Percentiles rank a stretch among this genome's conserved stretches.
These are phyloP conservation scores for Oceanites oceanicus DNA, from an alignment of 2,113 vertebrate genomes.

Conservation along the genomic window DNA sequence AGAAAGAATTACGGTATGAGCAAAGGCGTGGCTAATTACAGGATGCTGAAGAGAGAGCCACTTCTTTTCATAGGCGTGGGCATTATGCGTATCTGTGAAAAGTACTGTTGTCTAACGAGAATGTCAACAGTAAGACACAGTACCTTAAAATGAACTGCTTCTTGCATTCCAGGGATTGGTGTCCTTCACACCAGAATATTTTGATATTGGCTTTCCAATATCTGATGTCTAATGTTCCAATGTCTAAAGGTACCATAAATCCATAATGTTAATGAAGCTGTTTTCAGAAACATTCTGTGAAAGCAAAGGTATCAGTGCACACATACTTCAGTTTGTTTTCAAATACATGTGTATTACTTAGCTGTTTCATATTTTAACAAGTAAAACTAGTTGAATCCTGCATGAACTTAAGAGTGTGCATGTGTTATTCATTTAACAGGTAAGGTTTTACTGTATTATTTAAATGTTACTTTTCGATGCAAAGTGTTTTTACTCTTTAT, in stretches of 20 bases:
- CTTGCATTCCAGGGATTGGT: background rate
- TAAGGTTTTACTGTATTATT: slow-evolving; percentile 47
- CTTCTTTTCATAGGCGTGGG: background rate
- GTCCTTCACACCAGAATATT: background rate
- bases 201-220: background rate
- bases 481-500: slow-evolving; percentile 60
- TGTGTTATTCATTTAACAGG: slow-evolving; percentile 43
- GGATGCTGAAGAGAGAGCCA: background rate
- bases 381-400: slow-evolving; percentile 9
- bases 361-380: background rate
- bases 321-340: background rate
- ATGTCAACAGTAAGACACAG: background rate
- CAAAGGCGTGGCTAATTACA: background rate
- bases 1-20: background rate
- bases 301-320: background rate
- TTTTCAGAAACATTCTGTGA: background rate
- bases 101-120: accelerated
- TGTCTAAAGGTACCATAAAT: background rate
- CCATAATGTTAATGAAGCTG: background rate
- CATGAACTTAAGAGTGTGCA: slow-evolving; percentile 53
- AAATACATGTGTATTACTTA: background rate
- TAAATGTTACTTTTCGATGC: slow-evolving; percentile 32
- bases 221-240: background rate
- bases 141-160: background rate
- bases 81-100: background rate